These are phyloP conservation scores for Rhingia campestris DNA, from an alignment of 2,888 invertebrate genomes.

Conservation along the genomic window DNA sequence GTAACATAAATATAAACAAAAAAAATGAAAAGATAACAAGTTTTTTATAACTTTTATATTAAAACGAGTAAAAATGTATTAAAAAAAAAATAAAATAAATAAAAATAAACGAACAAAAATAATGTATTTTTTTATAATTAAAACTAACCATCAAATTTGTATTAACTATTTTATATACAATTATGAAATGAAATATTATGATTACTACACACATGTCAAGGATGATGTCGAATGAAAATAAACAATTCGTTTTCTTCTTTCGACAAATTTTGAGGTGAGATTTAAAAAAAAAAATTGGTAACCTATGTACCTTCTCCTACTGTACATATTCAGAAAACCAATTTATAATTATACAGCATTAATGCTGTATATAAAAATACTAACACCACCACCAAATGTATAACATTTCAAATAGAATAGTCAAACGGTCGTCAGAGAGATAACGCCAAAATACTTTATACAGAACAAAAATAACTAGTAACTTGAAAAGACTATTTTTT, in stretches of 20 bases:
- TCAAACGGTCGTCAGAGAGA: slow-evolving; percentile 13
- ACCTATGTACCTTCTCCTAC: slow-evolving; percentile 20
- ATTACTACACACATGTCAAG: background rate
- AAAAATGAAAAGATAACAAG: slow-evolving; percentile 14
- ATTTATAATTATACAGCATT: background rate
- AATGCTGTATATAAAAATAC: slow-evolving; percentile 3
- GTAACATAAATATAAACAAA: slow-evolving; percentile 38
- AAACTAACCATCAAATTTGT: slow-evolving; percentile 55
- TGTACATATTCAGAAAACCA: slow-evolving; percentile 18
- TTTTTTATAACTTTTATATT: slow-evolving; percentile 52
- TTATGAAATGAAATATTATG: slow-evolving; percentile 44
- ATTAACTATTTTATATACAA: slow-evolving; percentile 64
- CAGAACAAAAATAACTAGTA: slow-evolving; percentile 44
- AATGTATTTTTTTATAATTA: slow-evolving; percentile 66
- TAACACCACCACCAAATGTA: slow-evolving; percentile 8
- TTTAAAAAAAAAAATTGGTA: slow-evolving; percentile 30
- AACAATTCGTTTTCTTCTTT: slow-evolving; percentile 9
- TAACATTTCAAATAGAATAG: slow-evolving; percentile 13
- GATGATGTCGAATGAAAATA: slow-evolving; percentile 11
- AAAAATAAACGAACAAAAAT: slow-evolving; percentile 32
- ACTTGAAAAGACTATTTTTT: slow-evolving; percentile 42
- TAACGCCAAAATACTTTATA: slow-evolving; percentile 51
- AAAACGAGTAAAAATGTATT: slow-evolving; percentile 33
- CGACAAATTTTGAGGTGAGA: slow-evolving; percentile 20
- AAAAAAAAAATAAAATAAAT: slow-evolving; percentile 20